Evolutionary conservation across 2,797 vertebrate genomes (phyloP), one percentile per base, ranked within the genome.

Genomic region (Neosilurus hyrtlii): DNA sequence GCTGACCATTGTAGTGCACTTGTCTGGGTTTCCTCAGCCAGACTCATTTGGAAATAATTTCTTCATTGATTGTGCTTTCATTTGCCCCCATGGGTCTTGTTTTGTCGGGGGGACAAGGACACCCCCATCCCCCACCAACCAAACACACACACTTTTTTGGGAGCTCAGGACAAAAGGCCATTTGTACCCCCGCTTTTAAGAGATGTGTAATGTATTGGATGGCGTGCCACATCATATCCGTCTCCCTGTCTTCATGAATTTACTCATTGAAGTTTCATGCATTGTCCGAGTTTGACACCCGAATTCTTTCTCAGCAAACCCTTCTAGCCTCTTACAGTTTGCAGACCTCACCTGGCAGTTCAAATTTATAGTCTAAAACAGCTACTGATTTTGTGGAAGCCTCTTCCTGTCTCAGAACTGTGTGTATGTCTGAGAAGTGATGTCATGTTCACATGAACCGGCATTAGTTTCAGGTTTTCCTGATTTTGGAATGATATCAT

Each of bases 31-130:
- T 10, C 86, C 43, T 87, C 86, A 88, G 80, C 18, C 59, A 84
- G 49, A 76, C 84, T 89, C 90, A 93, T 93, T 92, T 93, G 91
- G 87, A 91, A 79, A 82, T 89, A 79, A 90, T 93, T 91, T 90
- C 76, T 68, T 80, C 76, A 86, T 73, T 81, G 82, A 62, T 65
- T 63, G 22, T 12, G 15, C 82, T 90, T 93, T 89, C 87, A 90
- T 92, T 86, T 87, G 88, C 84, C 90, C 43, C 43, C 43, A 43
- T 43, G 43, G 43, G 43, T 8, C 43, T 43, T 43, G 43, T 43
- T 43, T 43, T 8, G 4, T 43, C 8, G 43, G 8, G 43, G 43
- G 43, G 43, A 43, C 43, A 43, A 43, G 30, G 43, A 43, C 43
- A 8, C 43, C 43, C 43, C 43, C 43, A 4, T 43, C 43, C 43